Conservation (phyloP, 2,888 invertebrate species). For the Heteromyza rotundicornis region DNA sequence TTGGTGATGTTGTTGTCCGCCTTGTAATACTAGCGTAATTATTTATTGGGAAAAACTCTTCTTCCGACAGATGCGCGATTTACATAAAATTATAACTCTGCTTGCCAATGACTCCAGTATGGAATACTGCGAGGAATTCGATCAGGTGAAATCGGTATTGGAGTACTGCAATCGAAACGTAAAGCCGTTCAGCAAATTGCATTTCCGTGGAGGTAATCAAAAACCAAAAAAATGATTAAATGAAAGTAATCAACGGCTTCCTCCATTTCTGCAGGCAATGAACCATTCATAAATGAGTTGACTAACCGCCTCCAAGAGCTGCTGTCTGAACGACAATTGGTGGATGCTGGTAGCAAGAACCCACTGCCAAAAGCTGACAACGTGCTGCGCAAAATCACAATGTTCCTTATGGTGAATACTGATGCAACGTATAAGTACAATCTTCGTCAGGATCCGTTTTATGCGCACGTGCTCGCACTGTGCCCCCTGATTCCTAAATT, state of each 20-base stretch:
- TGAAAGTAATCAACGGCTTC: background rate
- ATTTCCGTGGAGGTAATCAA: conserved; percentile 48
- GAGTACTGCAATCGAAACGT: conserved; percentile 46
- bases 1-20: too few species aligned
- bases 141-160: conserved; percentile 36
- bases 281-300: conserved; percentile 45
- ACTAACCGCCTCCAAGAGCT: conserved; percentile 36
- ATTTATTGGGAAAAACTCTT: too few species aligned
- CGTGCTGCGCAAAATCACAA: conserved; percentile 46
- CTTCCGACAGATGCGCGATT: conserved; percentile 39
- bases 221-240: too few species aligned
- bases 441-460: conserved; percentile 38
- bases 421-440: conserved; percentile 49
- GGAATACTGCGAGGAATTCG: background rate
- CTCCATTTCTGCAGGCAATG: conserved; percentile 39
- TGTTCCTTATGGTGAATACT: conserved; percentile 51
- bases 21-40: too few species aligned
- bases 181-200: conserved; percentile 45
- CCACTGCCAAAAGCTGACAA: conserved; percentile 27
- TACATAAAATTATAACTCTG: conserved; percentile 41
- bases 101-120: conserved; percentile 33
- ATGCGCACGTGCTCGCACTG: conserved; percentile 46
- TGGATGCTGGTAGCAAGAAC: conserved; percentile 31
- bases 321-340: conserved; percentile 33
- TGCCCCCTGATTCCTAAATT: conserved; percentile 50